Conservation (phyloP, 2,797 vertebrate species). For the Botia almorhae region DNA sequence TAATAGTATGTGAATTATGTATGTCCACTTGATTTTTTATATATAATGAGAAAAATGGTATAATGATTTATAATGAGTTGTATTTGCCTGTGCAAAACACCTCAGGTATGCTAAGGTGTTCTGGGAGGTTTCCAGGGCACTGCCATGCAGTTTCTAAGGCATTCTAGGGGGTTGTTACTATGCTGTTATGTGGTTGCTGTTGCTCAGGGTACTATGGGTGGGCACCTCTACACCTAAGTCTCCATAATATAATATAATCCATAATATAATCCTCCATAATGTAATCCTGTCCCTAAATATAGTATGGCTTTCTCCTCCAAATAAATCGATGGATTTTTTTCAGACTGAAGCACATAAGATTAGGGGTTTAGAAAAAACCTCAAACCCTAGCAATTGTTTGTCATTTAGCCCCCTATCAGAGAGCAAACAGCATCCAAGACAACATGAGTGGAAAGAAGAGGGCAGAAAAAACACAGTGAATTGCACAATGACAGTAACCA, state of each 20-base stretch:
- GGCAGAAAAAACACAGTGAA: background rate
- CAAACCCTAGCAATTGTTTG: background rate
- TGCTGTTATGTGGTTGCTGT: background rate
- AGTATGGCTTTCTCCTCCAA: background rate
- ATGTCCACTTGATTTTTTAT: background rate
- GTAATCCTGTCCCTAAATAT: background rate
- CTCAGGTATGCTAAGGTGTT: background rate
- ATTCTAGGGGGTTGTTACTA: background rate
- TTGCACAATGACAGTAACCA: conserved; percentile 3
- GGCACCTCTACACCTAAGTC: background rate
- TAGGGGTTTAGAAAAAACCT: background rate
- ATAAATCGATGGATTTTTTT: background rate
- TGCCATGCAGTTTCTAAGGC: background rate
- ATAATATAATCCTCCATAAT: background rate
- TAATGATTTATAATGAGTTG: background rate
- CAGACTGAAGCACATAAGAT: background rate
- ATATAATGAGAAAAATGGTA: background rate
- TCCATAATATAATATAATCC: background rate
- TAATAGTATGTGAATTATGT: background rate
- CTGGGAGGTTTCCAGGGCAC: background rate
- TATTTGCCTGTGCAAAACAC: background rate
- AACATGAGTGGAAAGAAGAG: background rate
- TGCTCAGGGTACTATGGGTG: too few species aligned
- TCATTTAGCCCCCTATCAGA: background rate
- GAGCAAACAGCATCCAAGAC: background rate